A percentile compares a stretch with the other conserved stretches of the same genome.
phyloP scores from a whole-genome alignment of 2,797 vertebrate genomes.

The Alosa sapidissima region DNA sequence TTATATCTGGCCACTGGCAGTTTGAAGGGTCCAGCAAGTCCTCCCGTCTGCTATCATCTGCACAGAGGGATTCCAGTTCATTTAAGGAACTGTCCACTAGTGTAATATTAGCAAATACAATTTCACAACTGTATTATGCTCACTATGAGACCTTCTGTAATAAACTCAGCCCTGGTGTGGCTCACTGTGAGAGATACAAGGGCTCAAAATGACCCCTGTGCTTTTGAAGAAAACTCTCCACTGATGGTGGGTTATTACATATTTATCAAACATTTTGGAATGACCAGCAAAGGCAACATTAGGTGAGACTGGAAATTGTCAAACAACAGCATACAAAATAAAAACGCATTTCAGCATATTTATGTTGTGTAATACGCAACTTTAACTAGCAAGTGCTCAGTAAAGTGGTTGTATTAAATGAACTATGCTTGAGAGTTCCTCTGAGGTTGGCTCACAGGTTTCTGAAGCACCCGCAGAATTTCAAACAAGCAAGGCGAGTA shows the following conservation, averaged over 20 bases:
- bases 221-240: background rate
- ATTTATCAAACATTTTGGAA: background rate
- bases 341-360: background rate
- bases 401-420: background rate
- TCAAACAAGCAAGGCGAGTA: background rate
- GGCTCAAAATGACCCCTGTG: constrained; percentile 4
- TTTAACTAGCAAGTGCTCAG: background rate
- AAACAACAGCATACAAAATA: background rate
- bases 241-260: background rate
- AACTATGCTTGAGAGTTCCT: background rate
- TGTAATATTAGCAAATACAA: background rate
- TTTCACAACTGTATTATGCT: background rate
- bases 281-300: background rate
- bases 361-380: background rate
- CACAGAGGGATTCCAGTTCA: background rate
- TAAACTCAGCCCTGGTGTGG: background rate
- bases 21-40: background rate
- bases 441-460: background rate
- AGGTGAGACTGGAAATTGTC: background rate
- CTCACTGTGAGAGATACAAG: background rate
- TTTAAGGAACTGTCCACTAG: background rate
- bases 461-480: background rate
- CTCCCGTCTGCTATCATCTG: background rate
- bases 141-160: background rate
- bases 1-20: background rate